Conservation (phyloP, 2,888 invertebrate genomes). For the Pachliopta kotzebuea region DNA sequence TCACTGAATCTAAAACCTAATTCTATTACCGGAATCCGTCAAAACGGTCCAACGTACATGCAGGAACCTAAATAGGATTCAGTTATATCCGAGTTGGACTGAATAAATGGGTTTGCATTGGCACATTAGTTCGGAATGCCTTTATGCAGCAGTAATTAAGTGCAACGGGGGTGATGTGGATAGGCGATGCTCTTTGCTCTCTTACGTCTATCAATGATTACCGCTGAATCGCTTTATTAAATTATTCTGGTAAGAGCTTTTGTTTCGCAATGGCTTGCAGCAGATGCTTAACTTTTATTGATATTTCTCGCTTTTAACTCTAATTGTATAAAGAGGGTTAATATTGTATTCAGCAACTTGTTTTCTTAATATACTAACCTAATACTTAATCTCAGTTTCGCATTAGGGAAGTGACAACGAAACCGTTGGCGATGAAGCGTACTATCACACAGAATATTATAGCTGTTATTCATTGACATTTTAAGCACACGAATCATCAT, state of each 20-base stretch:
- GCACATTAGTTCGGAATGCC: conserved; percentile 28
- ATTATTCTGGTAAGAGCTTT: conserved; percentile 14
- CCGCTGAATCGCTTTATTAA: conserved; percentile 25
- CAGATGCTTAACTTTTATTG: background rate
- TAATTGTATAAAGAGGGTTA: background rate
- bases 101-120: conserved; percentile 26
- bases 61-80: conserved; percentile 24
- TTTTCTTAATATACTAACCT: background rate
- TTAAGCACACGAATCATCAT: too few species aligned
- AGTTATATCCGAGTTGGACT: conserved; percentile 14
- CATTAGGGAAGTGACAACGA: too few species aligned
- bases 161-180: conserved; percentile 22
- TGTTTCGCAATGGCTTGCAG: background rate
- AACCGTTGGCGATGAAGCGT: too few species aligned
- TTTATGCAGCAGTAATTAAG: conserved; percentile 29
- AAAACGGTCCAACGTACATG: conserved; percentile 10
- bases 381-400: too few species aligned
- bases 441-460: too few species aligned
- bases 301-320: background rate
- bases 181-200: conserved; percentile 25
- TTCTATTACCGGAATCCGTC: conserved; percentile 14
- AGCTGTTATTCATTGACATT: too few species aligned
- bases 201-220: conserved; percentile 19
- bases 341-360: background rate
- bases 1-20: conserved; percentile 6